A percentile compares a stretch with the other conserved stretches of the same genome.
Evolutionary conservation across 2,797 vertebrate species (phyloP).

Genomic region (Leucoraja ocellata): DNA sequence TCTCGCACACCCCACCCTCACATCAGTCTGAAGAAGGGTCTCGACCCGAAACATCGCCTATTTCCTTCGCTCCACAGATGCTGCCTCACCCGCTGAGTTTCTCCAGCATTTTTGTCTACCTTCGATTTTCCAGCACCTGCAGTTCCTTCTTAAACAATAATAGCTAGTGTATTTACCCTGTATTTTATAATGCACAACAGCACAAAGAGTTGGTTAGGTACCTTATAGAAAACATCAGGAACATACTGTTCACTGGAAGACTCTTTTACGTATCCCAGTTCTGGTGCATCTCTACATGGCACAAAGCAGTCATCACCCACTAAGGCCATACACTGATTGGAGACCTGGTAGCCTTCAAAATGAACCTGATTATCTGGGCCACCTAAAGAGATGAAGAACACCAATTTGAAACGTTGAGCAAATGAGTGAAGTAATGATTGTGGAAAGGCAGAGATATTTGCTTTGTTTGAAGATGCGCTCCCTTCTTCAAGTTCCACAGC

Average conservation of each 20-base stretch:
- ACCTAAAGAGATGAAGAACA: constrained; percentile 58
- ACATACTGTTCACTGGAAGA: constrained; percentile 95
- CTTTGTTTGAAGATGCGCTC: neutral
- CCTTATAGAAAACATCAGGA: constrained; percentile 97
- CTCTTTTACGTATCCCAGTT: constrained; percentile 93
- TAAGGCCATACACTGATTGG: constrained; percentile 97
- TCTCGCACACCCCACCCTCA: too few relatives aligned
- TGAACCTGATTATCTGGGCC: constrained; percentile 98
- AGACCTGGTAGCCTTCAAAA: constrained; percentile 97
- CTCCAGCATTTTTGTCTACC: too few relatives aligned
- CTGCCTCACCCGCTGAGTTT: too few relatives aligned
- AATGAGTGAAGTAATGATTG: neutral
- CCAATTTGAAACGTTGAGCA: neutral
- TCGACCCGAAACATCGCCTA: too few relatives aligned
- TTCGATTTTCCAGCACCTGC: too few relatives aligned
- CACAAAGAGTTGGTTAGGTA: constrained; percentile 46
- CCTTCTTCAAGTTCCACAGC: neutral
- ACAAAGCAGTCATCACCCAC: constrained; percentile 91
- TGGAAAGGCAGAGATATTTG: neutral
- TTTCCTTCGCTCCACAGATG: too few relatives aligned
- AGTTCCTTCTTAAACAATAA: neutral
- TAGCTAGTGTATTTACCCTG: neutral
- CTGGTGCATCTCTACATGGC: constrained; percentile 83
- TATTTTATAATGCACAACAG: neutral
- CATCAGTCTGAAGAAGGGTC: too few relatives aligned